These are phyloP conservation scores for Phataginus tricuspis DNA, from an alignment of 2,797 vertebrate genomes.

Conservation along the genomic window DNA sequence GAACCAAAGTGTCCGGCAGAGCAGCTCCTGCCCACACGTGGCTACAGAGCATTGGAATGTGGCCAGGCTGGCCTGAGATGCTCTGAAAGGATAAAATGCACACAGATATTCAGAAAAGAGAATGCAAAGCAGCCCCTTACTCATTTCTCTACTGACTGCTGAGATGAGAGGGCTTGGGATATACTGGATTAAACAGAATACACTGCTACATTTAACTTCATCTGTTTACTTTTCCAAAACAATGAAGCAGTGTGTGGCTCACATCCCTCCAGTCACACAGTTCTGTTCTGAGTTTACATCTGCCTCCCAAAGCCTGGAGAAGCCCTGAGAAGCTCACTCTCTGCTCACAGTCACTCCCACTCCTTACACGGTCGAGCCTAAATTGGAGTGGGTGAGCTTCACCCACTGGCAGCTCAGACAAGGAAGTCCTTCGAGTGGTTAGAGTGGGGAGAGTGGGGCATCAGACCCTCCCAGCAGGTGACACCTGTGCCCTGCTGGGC, in stretches of 20 bases:
- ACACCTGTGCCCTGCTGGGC: background rate
- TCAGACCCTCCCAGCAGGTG: background rate
- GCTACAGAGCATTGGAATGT: background rate
- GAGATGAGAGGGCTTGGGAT: background rate
- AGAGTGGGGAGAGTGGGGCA: background rate
- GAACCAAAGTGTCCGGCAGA: fast-evolving
- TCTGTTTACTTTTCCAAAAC: too few species aligned
- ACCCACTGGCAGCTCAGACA: background rate
- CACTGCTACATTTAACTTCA: too few species aligned
- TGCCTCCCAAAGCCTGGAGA: background rate
- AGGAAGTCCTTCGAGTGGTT: background rate
- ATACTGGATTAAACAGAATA: too few species aligned
- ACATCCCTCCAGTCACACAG: background rate
- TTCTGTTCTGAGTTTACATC: background rate
- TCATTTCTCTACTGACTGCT: background rate
- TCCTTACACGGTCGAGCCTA: background rate
- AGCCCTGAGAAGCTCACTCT: background rate
- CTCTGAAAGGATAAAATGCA: background rate
- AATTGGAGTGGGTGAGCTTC: too few species aligned
- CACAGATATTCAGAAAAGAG: background rate
- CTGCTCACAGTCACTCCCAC: background rate
- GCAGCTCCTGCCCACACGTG: fast-evolving
- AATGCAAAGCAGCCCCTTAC: fast-evolving
- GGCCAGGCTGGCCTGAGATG: background rate
- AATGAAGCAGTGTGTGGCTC: background rate